phyloP scores from a whole-genome alignment of 2,888 invertebrate genomes.

The Ormyrus rosae region DNA sequence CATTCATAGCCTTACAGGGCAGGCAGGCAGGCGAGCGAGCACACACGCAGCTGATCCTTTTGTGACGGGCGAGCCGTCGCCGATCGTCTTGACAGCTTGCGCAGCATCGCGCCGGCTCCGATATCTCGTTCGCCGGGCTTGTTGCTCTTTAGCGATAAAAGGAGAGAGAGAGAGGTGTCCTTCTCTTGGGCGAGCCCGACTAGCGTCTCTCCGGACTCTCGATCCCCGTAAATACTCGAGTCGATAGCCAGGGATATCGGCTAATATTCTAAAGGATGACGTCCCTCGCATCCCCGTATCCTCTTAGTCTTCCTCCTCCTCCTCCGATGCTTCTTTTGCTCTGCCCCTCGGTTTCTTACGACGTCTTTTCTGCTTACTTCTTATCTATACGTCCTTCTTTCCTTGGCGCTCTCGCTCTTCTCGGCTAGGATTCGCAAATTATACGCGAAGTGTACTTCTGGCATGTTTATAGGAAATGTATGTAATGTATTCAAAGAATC shows the following conservation, averaged over 20 bases:
- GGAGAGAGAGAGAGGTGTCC: slow-evolving; percentile 49
- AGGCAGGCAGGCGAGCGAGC: not conserved
- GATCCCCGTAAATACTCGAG: slow-evolving; percentile 66
- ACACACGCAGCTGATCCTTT: slow-evolving; percentile 1
- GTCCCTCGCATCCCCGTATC: slow-evolving; percentile 35
- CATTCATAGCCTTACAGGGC: too few species aligned
- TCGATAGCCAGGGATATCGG: slow-evolving; percentile 67
- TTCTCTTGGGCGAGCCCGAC: slow-evolving; percentile 38
- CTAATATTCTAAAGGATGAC: slow-evolving; percentile 65
- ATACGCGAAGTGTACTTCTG: slow-evolving; percentile 1
- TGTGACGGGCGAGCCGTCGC: slow-evolving; percentile 11
- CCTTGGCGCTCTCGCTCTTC: not conserved
- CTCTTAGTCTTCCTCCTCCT: slow-evolving; percentile 24
- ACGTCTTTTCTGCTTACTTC: slow-evolving; percentile 36
- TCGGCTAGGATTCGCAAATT: slow-evolving; percentile 20
- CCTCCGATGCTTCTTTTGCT: slow-evolving; percentile 11
- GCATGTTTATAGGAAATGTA: slow-evolving; percentile 3
- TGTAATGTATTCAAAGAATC: slow-evolving; percentile 1
- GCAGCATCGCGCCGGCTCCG: not conserved
- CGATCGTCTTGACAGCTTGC: not conserved
- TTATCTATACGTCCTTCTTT: slow-evolving; percentile 28
- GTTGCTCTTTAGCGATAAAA: slow-evolving; percentile 51
- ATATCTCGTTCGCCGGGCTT: slow-evolving; percentile 19
- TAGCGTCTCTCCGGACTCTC: slow-evolving; percentile 43
- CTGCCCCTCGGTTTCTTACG: slow-evolving; percentile 23